Evolutionary conservation across 2,797 vertebrate genomes (phyloP).

Genomic region (Moxostoma hubbsi): DNA sequence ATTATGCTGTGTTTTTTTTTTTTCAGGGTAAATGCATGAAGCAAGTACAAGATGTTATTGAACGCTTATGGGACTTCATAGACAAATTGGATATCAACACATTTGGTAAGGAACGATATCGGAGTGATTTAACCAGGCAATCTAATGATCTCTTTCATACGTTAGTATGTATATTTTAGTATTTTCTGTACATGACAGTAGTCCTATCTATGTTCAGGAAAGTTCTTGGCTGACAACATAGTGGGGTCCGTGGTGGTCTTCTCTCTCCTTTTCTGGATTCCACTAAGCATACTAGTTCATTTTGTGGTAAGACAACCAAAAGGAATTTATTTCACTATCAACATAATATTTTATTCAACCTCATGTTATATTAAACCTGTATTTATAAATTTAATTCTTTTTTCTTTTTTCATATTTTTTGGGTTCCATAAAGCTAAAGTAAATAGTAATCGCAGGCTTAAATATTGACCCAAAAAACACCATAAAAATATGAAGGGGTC

Average conservation of each 20-base stretch:
- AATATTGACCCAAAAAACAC: too few species aligned
- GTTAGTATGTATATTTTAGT: not conserved
- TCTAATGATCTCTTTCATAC: not conserved
- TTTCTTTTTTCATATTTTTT: too few species aligned
- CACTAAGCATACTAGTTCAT: conserved; percentile 96
- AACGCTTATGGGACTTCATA: conserved; percentile 98
- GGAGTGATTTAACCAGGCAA: not conserved
- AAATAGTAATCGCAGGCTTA: too few species aligned
- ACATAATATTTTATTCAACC: not conserved
- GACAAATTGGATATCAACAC: conserved; percentile 97
- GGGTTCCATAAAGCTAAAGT: too few species aligned
- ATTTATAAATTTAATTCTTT: too few species aligned
- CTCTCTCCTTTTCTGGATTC: conserved; percentile 96
- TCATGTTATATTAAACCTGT: too few species aligned
- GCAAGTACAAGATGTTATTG: conserved; percentile 96
- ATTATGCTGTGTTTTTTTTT: not conserved
- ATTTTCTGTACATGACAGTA: not conserved
- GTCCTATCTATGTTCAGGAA: conserved; percentile 77
- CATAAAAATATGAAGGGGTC: too few species aligned
- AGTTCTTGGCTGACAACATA: conserved; percentile 97
- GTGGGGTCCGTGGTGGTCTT: conserved; percentile 98
- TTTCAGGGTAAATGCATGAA: conserved; percentile 97
- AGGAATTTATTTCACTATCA: not conserved
- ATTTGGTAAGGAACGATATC: conserved; percentile 80
- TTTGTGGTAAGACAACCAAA: conserved; percentile 88